Percentiles rank a stretch among this genome's conserved stretches.
phyloP scores from a whole-genome alignment of 1,140 invertebrate genomes.

The Orchestia grillus region DNA sequence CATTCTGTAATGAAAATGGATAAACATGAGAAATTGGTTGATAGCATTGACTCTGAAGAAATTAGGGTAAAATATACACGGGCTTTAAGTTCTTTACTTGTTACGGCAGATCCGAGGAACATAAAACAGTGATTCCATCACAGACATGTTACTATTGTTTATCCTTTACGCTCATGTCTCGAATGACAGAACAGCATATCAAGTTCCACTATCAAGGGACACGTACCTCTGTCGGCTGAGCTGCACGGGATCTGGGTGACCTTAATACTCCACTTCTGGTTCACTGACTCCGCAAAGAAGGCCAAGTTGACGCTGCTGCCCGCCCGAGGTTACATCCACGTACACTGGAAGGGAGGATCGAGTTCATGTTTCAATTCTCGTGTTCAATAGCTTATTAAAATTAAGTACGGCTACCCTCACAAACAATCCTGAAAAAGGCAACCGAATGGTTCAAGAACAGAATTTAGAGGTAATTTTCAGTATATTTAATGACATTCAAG shows the following conservation, averaged over 20 bases:
- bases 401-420: not conserved
- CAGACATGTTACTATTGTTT: not conserved
- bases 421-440: not conserved
- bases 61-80: too few species aligned
- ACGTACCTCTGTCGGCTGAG: constrained; percentile 6
- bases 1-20: too few species aligned
- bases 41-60: too few species aligned
- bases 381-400: not conserved
- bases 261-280: not conserved
- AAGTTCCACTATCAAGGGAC: not conserved
- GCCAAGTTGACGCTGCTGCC: not conserved
- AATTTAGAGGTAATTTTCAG: not conserved
- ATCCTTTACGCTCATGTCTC: not conserved
- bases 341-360: not conserved
- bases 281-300: not conserved
- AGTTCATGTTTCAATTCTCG: not conserved
- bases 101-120: too few species aligned
- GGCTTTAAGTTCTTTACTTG: too few species aligned
- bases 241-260: constrained; percentile 1
- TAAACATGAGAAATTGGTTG: too few species aligned
- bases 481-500: not conserved
- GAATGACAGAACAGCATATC: not conserved
- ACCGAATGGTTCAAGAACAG: not conserved
- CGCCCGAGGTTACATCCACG: not conserved
- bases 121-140: too few species aligned